phyloP scores from a whole-genome alignment of 2,888 invertebrate genomes.

The Emmelina monodactyla region DNA sequence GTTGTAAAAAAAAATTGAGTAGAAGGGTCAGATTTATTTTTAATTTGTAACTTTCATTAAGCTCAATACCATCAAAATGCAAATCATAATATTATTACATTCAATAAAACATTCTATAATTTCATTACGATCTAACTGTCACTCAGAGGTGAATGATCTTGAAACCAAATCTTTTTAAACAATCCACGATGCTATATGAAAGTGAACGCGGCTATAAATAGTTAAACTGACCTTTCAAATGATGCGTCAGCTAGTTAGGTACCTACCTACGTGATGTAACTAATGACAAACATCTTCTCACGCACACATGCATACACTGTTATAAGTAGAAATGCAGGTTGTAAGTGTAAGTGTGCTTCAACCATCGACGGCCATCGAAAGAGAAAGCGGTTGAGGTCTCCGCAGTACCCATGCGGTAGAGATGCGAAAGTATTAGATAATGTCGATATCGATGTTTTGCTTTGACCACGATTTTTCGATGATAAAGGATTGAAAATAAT shows the following conservation, averaged over 20 bases:
- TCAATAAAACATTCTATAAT: no score
- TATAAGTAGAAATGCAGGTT: neutral
- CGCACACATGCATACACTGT: slow-evolving; percentile 13
- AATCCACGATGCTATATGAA: slow-evolving; percentile 38
- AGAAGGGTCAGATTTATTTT: no score
- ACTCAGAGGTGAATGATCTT: slow-evolving; percentile 36
- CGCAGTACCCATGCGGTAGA: no score
- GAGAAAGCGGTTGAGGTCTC: slow-evolving; percentile 55
- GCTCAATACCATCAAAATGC: no score
- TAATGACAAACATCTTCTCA: slow-evolving; percentile 20
- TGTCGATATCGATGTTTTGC: slow-evolving; percentile 22
- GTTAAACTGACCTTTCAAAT: slow-evolving; percentile 55
- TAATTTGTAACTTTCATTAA: no score
- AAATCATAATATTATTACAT: no score
- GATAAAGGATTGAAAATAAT: no score
- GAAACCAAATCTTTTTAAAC: slow-evolving; percentile 27
- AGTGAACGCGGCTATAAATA: slow-evolving; percentile 51
- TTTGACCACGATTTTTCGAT: slow-evolving; percentile 8
- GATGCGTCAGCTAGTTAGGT: slow-evolving; percentile 62
- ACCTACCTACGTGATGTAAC: slow-evolving; percentile 58
- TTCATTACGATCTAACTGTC: no score
- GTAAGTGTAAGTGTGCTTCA: neutral
- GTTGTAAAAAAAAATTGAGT: no score
- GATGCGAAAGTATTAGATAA: no score
- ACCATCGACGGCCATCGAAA: slow-evolving; percentile 41